These are phyloP conservation scores for Embiotoca jacksoni DNA, from an alignment of 2,113 vertebrate genomes.

Conservation along the genomic window DNA sequence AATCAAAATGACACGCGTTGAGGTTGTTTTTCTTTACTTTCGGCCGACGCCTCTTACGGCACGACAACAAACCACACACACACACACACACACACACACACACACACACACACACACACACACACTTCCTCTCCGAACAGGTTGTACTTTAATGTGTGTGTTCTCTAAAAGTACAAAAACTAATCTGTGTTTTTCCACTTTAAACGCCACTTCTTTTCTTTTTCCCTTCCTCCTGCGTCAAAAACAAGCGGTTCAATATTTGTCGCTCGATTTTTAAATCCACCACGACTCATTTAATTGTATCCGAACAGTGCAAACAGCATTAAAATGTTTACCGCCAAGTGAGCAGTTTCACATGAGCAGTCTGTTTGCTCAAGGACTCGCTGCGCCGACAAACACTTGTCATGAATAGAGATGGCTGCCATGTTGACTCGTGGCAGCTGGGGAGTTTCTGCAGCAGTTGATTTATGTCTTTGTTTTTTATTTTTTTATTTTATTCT, in stretches of 20 bases:
- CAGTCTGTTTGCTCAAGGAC: constrained; percentile 52
- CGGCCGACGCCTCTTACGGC: constrained; percentile 16
- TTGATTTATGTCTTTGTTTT: constrained; percentile 8
- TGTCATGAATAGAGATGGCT: constrained; percentile 46
- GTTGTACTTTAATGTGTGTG: not conserved
- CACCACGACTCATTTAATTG: constrained; percentile 13
- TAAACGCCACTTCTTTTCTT: not conserved
- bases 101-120: no score
- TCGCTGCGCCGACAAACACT: constrained; percentile 31
- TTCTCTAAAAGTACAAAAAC: not conserved
- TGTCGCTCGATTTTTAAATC: constrained; percentile 12
- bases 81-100: constrained; percentile 17
- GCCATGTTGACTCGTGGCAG: constrained; percentile 48
- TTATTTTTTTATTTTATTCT: not conserved
- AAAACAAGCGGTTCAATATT: not conserved
- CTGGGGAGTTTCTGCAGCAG: constrained; percentile 27
- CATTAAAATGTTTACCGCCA: constrained; percentile 26
- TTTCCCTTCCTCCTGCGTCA: not conserved
- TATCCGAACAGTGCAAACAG: constrained; percentile 9
- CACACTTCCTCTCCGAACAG: constrained; percentile 36
- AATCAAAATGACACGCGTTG: constrained; percentile 56
- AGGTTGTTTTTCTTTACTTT: constrained; percentile 50
- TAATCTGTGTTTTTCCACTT: constrained; percentile 8
- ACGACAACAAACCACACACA: constrained; percentile 30
- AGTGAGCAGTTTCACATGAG: constrained; percentile 42